Percentiles rank a stretch among this genome's conserved stretches.
Conservation (phyloP, 2,888 invertebrate genomes). For the Thecocarcelia acutangulata region DNA sequence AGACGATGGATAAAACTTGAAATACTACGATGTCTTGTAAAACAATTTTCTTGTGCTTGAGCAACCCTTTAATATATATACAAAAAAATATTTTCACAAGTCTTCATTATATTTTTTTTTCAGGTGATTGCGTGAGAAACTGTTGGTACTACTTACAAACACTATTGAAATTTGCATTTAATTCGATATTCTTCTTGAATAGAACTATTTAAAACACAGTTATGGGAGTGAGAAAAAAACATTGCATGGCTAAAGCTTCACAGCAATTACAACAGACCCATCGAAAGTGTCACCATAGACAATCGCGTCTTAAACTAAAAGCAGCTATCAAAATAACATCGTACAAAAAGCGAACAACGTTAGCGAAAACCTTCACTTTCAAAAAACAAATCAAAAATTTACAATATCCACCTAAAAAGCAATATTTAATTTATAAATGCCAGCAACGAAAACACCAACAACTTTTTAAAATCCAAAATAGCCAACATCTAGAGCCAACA, state of each 20-base stretch:
- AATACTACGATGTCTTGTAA: too few species aligned
- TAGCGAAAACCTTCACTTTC: background rate
- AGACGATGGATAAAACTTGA: too few species aligned
- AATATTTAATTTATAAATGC: slow-evolving; percentile 49
- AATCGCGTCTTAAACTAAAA: slow-evolving; percentile 68
- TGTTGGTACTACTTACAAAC: too few species aligned
- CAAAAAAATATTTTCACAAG: too few species aligned
- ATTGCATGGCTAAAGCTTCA: slow-evolving; percentile 45
- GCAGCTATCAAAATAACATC: slow-evolving; percentile 17
- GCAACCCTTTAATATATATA: too few species aligned
- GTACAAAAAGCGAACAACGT: slow-evolving; percentile 20
- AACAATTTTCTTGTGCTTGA: too few species aligned
- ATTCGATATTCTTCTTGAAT: background rate
- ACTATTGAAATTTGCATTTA: too few species aligned
- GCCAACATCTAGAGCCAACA: slow-evolving; percentile 61
- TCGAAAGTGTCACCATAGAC: slow-evolving; percentile 77
- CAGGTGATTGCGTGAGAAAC: too few species aligned
- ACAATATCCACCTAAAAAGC: slow-evolving; percentile 56
- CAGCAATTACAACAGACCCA: slow-evolving; percentile 70
- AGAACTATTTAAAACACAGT: slow-evolving; percentile 42
- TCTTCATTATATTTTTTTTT: too few species aligned
- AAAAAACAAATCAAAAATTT: slow-evolving; percentile 46
- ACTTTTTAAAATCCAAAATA: slow-evolving; percentile 49
- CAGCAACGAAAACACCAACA: slow-evolving; percentile 65
- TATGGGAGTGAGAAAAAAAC: slow-evolving; percentile 65